Base-by-base conservation (phyloP, 2,888 invertebrate species). In the Pardosa pseudoannulata region DNA sequence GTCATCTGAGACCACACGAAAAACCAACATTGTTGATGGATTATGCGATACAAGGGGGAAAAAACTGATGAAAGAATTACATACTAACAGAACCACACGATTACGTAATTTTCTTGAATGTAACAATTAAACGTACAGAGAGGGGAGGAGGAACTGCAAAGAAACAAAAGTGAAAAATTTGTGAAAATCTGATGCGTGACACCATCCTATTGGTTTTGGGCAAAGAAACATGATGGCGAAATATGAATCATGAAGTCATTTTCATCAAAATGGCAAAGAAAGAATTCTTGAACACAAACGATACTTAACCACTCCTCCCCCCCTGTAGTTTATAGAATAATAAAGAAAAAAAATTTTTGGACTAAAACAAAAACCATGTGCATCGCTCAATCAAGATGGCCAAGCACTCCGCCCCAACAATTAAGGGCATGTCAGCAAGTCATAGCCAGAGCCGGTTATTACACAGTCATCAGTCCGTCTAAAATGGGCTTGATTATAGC, bases 401-500 rank as follows among this genome's bases (percentile, higher is more conserved):
- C 31, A 72, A 85, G 70, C 83, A 67, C 78, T 73, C 72, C 83
- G 83, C 83, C 83, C 78, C 83, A 56, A 78, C 83, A 85, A 85
- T 85, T 85, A 85, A 79, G 83, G 72, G 32, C 83, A 78, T 85
- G 83, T 85, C 83, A 85, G 71, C 83, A 65, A 39, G 67, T 65
- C 73, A 46, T 29, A 85, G 78, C 46, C 50, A 39, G 56, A 73
- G 67, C 65, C 78, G 56, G 78, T 85, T 85, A 85, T 85, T 85
- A 85, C 83, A 85, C 68, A 78, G 78, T 79, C 83, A 85, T 85
- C 83, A 85, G 83, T 73, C 68, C 76, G 56, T 78, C 27, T 67
- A 85, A 56, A 85, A 85, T 78, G 83, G 73, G 50, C 83, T 36
- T 85, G 83, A 85, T 85, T 85, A 85, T 85, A 78, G 50, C 78